A percentile compares a stretch with the other conserved stretches of the same genome.
Conservation (phyloP, 2,113 vertebrate species). For the Motacilla alba region DNA sequence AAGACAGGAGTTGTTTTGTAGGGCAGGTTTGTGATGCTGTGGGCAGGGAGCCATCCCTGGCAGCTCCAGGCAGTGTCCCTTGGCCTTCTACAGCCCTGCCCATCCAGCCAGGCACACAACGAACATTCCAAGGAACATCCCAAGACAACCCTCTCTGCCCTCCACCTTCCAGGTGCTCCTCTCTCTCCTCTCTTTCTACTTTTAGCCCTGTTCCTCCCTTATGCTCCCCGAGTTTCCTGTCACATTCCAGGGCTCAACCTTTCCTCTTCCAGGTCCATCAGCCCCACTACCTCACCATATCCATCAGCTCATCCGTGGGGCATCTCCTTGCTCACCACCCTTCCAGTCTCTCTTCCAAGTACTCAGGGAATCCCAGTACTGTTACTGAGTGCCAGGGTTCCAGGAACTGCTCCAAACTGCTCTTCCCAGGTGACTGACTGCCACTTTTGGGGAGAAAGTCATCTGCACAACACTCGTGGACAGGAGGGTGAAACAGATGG, state of each 20-base stretch:
- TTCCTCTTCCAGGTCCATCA: neutral
- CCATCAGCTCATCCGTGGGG: neutral
- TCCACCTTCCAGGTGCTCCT: neutral
- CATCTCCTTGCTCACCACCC: neutral
- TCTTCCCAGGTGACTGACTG: neutral
- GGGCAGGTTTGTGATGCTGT: neutral
- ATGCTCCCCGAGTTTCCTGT: neutral
- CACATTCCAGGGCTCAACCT: neutral
- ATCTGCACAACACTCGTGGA: neutral
- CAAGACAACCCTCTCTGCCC: neutral
- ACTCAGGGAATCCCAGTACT: neutral
- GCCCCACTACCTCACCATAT: rapidly evolving
- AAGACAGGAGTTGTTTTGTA: neutral
- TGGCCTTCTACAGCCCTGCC: neutral
- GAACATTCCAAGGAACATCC: neutral
- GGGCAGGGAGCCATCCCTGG: neutral
- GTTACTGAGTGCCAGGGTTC: neutral
- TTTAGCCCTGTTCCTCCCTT: neutral
- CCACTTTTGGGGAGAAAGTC: neutral
- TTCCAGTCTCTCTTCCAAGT: neutral
- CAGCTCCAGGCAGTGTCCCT: too few species aligned
- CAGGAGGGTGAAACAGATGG: neutral
- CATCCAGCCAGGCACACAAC: rapidly evolving
- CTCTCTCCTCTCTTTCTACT: neutral
- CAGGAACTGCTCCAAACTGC: neutral